Evolutionary conservation across 2,113 vertebrate genomes (phyloP).

Genomic region (Leucopsar rothschildi): DNA sequence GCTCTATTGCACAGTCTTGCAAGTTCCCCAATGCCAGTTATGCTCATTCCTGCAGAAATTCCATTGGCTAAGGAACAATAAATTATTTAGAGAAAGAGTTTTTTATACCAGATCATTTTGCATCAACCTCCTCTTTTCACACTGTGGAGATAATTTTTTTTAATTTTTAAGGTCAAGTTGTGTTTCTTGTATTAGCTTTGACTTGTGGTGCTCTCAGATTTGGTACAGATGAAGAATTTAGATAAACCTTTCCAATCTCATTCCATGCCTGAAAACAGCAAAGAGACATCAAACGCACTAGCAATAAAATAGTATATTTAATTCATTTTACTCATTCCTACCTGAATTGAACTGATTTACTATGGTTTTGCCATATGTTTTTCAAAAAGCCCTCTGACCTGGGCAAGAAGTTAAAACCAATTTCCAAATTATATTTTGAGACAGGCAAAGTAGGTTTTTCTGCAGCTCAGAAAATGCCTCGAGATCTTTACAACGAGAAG

Average conservation of each 20-base stretch:
- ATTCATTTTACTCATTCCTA: neutral
- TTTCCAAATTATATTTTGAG: neutral
- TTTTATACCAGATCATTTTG: neutral
- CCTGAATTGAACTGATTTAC: neutral
- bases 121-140: neutral
- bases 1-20: neutral
- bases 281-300: neutral
- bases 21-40: neutral
- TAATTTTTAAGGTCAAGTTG: neutral
- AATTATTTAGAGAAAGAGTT: neutral
- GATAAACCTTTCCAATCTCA: neutral
- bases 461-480: neutral
- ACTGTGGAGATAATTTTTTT: neutral
- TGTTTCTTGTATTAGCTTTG: neutral
- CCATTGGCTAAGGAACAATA: neutral
- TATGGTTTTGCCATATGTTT: neutral
- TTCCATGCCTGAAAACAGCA: neutral
- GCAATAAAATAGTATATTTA: neutral
- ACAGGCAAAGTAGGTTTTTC: neutral
- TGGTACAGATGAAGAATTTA: neutral
- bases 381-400: neutral
- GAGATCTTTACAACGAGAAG: neutral
- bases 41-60: neutral
- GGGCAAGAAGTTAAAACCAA: neutral
- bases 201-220: neutral